Base-by-base conservation (phyloP, 2,797 vertebrate genomes). In the Galagoides demidoff region DNA sequence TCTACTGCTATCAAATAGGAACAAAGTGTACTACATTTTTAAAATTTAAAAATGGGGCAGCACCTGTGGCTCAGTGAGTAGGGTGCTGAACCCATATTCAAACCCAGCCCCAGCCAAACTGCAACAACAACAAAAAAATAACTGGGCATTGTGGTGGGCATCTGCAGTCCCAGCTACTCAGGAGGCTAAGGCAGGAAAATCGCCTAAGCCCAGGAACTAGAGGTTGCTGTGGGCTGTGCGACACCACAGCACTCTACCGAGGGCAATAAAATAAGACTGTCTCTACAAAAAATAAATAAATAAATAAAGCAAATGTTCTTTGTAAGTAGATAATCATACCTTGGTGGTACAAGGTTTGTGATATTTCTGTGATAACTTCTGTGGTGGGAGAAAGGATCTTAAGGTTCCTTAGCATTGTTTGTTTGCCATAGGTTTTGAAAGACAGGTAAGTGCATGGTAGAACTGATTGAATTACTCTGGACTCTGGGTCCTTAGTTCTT, bases 301-400 rank as follows among this genome's bases (percentile, higher is more conserved):
- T 79, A 81, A 77, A 83, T 61, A 61, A 90, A 20, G 29, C 49
- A 61, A 59, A 17, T 85, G 19, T 88, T 92, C 74, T 95, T 73
- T 87, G 43, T 92, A 95, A 68, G n/a, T 63, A 85, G 14, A 39
- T 20, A 25, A 5, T 82, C 34, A 70, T 63, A 39, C 5, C 77
- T 61, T 52, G n/a, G 20, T 74, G 12, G 39, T 43, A 43, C 39
- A 43, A 59, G 7, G 16, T 39, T 66, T 85, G 27, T 81, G 37
- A 57, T 71, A 20, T 68, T 76, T 91, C 59, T 91, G 2, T 76
- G 71, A 20, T 55, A 78, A 78, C 45, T 49, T 49, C 12, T 3
- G 78, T 78, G 37, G 57, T 78, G 49, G 34, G 77, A 87, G 45
- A 76, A 61, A 73, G 43, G 16, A 57, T 39, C 39, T 70, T 37